Evolutionary conservation across 1,140 invertebrate genomes (phyloP).

Genomic region (Teleopsis dalmanni): DNA sequence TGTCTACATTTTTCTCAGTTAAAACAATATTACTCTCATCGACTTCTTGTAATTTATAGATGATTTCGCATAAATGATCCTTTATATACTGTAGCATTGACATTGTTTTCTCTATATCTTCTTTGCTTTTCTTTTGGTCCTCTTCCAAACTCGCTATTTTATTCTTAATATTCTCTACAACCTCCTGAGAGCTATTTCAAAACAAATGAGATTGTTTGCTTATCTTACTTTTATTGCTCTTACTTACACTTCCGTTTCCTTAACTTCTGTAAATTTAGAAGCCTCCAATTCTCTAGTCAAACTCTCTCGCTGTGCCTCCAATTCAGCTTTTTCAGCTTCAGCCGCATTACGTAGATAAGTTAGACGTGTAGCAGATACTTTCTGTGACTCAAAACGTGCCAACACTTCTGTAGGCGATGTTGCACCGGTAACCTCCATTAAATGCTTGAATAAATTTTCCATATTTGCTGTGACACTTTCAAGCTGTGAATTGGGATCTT

Average conservation of each 20-base stretch:
- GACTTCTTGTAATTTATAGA: slow-evolving; percentile 42
- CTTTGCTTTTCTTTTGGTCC: slow-evolving; percentile 41
- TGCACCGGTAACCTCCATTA: slow-evolving; percentile 68
- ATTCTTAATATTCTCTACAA: slow-evolving; percentile 53
- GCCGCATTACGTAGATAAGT: slow-evolving; percentile 59
- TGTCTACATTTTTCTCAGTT: slow-evolving; percentile 20
- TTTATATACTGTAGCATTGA: slow-evolving; percentile 49
- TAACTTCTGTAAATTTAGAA: slow-evolving; percentile 69
- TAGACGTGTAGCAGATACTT: slow-evolving; percentile 56
- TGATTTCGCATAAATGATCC: slow-evolving; percentile 40
- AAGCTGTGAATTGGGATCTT: slow-evolving; percentile 38
- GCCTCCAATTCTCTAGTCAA: slow-evolving; percentile 63
- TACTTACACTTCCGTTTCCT: slow-evolving; percentile 68
- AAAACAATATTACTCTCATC: slow-evolving; percentile 37
- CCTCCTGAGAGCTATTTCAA: slow-evolving; percentile 55
- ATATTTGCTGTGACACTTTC: slow-evolving; percentile 46
- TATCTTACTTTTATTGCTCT: background rate
- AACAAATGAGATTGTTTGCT: background rate
- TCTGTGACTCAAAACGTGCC: slow-evolving; percentile 62
- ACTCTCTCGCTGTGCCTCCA: slow-evolving; percentile 61
- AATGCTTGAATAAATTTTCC: slow-evolving; percentile 60
- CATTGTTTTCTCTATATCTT: slow-evolving; percentile 46
- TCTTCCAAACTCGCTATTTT: slow-evolving; percentile 50
- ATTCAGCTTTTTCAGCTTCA: slow-evolving; percentile 61
- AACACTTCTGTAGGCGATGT: slow-evolving; percentile 65